Evolutionary conservation across 2,113 vertebrate species (phyloP).

Genomic region (Nyctereutes procyonoides): DNA sequence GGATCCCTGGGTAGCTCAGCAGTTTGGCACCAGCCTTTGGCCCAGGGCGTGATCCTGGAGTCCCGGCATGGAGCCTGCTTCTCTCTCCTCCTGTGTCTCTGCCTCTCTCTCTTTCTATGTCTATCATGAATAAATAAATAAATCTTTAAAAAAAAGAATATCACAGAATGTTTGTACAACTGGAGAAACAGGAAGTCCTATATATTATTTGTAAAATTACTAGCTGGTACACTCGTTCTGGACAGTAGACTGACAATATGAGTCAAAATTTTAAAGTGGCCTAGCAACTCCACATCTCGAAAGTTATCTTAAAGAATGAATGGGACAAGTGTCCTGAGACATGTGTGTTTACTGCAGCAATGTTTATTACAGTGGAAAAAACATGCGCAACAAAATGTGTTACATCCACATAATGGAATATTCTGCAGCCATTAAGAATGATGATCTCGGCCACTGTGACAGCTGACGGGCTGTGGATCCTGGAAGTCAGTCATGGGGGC

Average conservation of each 20-base stretch:
- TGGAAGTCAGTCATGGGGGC: background rate
- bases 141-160: background rate
- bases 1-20: too few species aligned
- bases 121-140: too few species aligned
- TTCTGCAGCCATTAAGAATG: background rate
- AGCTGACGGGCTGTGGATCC: background rate
- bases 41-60: too few species aligned
- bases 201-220: background rate
- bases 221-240: background rate
- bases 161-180: background rate
- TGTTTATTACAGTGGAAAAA: background rate
- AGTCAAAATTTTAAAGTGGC: background rate
- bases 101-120: too few species aligned
- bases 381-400: background rate
- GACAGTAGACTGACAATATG: background rate
- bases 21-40: too few species aligned
- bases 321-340: background rate
- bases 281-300: background rate
- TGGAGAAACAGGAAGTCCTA: background rate
- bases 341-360: background rate
- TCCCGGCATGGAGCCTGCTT: too few species aligned
- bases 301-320: background rate
- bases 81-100: too few species aligned
- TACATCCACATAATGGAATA: background rate
- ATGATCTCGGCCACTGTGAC: background rate